Percentiles rank a stretch among this genome's conserved stretches.
Evolutionary conservation across 2,797 vertebrate species (phyloP).

Genomic region (Hemibagrus guttatus): DNA sequence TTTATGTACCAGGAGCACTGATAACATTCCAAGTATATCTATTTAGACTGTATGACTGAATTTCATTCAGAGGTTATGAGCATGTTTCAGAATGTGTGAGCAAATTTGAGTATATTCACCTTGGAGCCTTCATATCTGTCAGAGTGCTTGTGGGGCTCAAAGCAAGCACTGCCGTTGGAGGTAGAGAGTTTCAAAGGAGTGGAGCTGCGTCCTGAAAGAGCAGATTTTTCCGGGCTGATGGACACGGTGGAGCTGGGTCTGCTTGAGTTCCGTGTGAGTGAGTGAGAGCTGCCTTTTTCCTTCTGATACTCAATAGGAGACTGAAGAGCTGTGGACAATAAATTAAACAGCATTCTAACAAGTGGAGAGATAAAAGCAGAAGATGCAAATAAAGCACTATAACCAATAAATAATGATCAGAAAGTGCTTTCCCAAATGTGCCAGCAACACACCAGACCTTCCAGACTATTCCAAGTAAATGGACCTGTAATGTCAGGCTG

Average conservation of each 20-base stretch:
- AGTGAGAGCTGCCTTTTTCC: constrained; percentile 78
- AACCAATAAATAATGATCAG: background rate
- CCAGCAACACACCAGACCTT: background rate
- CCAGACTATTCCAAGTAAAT: background rate
- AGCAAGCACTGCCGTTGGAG: constrained; percentile 89
- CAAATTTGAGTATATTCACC: constrained; percentile 69
- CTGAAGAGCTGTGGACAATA: constrained; percentile 82
- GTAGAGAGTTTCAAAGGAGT: constrained; percentile 87
- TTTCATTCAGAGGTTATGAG: background rate
- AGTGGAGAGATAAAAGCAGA: background rate
- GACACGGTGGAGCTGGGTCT: constrained; percentile 78
- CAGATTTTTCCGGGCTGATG: constrained; percentile 81
- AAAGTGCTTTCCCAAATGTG: background rate
- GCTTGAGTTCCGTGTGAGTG: constrained; percentile 81
- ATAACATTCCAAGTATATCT: background rate
- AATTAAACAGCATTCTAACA: background rate
- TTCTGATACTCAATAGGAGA: constrained; percentile 96
- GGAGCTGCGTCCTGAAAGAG: constrained; percentile 76
- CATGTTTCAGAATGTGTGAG: background rate
- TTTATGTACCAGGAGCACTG: background rate
- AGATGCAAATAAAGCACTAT: background rate
- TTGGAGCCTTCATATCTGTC: constrained; percentile 81
- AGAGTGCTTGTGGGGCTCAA: constrained; percentile 78
- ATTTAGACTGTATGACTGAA: too few relatives aligned
- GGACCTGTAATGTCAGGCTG: background rate